These are phyloP conservation scores for Oryzias celebensis DNA, from an alignment of 2,113 vertebrate genomes.

Conservation along the genomic window DNA sequence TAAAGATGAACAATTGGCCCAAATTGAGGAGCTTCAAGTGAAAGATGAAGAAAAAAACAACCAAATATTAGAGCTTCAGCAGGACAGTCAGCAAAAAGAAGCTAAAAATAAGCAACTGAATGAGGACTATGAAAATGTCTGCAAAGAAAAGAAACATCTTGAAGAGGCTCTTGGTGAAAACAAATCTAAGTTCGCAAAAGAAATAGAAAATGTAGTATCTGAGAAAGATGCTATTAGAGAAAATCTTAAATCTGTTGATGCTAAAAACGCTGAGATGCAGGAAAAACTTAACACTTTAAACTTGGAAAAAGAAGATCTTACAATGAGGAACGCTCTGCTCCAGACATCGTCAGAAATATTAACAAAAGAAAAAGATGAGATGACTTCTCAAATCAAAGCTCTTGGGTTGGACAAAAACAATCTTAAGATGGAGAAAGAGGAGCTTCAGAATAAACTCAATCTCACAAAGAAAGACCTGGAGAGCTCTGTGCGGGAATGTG, in stretches of 20 bases:
- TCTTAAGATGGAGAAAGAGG: conserved; percentile 53
- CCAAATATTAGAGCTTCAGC: conserved; percentile 58
- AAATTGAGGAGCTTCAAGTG: conserved; percentile 75
- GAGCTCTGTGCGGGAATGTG: conserved; percentile 58
- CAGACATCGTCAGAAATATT: conserved; percentile 75
- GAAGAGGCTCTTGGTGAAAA: conserved; percentile 79
- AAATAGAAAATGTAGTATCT: conserved; percentile 72
- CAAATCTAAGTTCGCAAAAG: conserved; percentile 73
- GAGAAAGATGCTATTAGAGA: conserved; percentile 74
- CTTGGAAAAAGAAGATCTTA: conserved; percentile 74
- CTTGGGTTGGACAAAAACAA: conserved; percentile 67
- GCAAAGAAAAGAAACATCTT: conserved; percentile 77
- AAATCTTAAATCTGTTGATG: conserved; percentile 75
- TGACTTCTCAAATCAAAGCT: conserved; percentile 64
- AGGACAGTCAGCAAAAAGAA: conserved; percentile 70
- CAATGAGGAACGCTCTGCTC: conserved; percentile 70
- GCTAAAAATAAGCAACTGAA: conserved; percentile 70
- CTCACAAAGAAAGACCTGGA: conserved; percentile 66
- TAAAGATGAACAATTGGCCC: conserved; percentile 50
- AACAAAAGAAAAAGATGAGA: conserved; percentile 63
- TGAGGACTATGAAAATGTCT: conserved; percentile 75
- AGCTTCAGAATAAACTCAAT: conserved; percentile 72
- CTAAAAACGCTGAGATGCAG: conserved; percentile 76
- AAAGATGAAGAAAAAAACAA: conserved; percentile 57
- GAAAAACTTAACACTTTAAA: conserved; percentile 67